Evolutionary conservation across 2,888 invertebrate genomes (phyloP).

Genomic region (Xanthia icteritia): DNA sequence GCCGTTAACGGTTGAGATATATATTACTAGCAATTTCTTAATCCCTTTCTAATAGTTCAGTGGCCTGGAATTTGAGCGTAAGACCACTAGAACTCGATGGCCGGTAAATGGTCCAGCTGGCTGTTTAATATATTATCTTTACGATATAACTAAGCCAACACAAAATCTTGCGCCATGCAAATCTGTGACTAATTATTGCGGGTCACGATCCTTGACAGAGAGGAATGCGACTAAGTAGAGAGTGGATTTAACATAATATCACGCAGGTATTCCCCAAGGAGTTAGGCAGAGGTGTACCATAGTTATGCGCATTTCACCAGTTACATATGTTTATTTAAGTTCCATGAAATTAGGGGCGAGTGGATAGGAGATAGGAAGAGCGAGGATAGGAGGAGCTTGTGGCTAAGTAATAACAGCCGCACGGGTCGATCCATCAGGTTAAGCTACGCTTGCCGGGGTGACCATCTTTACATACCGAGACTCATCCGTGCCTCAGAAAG

Average conservation of each 20-base stretch:
- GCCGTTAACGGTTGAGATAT: conserved; percentile 15
- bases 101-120: conserved; percentile 5
- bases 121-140: background rate
- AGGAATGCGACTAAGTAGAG: conserved; percentile 8
- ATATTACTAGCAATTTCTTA: conserved; percentile 35
- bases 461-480: no score
- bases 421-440: no score
- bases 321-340: no score
- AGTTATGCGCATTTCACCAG: no score
- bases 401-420: no score
- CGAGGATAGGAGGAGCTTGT: no score
- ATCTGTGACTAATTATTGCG: background rate
- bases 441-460: no score
- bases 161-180: conserved; percentile 10
- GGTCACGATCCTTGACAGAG: conserved; percentile 12
- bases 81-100: conserved; percentile 32
- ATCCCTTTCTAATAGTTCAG: conserved; percentile 57
- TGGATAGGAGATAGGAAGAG: no score
- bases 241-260: background rate
- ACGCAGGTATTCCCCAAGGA: no score
- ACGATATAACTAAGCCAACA: conserved; percentile 6
- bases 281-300: no score
- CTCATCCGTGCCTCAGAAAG: no score
- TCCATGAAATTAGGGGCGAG: no score
- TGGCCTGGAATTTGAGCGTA: conserved; percentile 46